Evolutionary conservation across 2,113 vertebrate genomes (phyloP).

Genomic region (Rafetus swinhoei): DNA sequence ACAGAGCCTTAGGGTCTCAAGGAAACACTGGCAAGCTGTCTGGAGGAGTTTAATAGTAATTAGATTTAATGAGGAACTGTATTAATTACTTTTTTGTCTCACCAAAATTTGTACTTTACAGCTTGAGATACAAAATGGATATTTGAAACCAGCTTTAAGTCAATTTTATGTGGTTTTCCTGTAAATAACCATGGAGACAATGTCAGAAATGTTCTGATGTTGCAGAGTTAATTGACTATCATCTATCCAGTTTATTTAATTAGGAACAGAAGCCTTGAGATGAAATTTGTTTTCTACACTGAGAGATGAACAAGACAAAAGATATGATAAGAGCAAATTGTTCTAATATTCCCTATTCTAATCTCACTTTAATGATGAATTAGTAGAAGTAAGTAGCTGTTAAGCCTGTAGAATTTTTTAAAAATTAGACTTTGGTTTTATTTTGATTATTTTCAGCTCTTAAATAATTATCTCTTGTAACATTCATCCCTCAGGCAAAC

Average conservation of each 20-base stretch:
- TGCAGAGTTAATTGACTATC: not conserved
- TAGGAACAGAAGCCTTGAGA: not conserved
- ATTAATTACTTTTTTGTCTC: not conserved
- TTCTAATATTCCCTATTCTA: not conserved
- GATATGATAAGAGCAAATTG: not conserved
- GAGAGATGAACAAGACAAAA: constrained; percentile 22
- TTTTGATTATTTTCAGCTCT: not conserved
- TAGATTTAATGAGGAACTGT: not conserved
- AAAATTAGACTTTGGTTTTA: not conserved
- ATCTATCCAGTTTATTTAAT: not conserved
- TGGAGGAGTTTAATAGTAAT: not conserved
- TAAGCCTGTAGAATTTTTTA: not conserved
- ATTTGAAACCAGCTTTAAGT: not conserved
- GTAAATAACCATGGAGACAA: constrained; percentile 1
- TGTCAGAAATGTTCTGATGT: not conserved
- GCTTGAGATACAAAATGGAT: not conserved
- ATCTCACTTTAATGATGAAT: not conserved
- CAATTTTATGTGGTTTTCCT: not conserved
- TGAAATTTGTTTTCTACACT: not conserved
- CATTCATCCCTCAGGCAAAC: constrained; percentile 8
- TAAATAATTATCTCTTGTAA: not conserved
- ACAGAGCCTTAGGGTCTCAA: not conserved
- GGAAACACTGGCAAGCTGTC: constrained; percentile 1
- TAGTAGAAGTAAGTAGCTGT: constrained; percentile 3
- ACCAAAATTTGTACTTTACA: not conserved